Evolutionary conservation across 2,888 invertebrate species (phyloP).

Genomic region (Aspidapion aeneum): DNA sequence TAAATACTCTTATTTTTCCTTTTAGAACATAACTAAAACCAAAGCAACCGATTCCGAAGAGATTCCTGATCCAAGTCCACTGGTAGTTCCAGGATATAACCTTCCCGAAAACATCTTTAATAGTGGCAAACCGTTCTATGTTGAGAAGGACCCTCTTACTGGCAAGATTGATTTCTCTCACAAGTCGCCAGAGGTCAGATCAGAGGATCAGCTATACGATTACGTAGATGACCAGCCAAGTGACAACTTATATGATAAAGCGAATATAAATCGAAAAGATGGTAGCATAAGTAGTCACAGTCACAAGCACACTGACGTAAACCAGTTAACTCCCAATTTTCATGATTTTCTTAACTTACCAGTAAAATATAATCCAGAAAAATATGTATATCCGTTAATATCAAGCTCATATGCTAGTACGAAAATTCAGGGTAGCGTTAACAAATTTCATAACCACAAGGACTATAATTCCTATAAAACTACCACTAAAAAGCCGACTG

Average conservation of each 20-base stretch:
- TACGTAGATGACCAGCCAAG: constrained; percentile 37
- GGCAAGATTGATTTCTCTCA: constrained; percentile 61
- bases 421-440: constrained; percentile 64
- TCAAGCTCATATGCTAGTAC: constrained; percentile 70
- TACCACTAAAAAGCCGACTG: constrained; percentile 42
- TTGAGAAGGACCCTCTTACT: constrained; percentile 65
- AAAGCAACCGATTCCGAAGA: constrained; percentile 34
- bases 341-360: constrained; percentile 67
- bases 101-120: constrained; percentile 60
- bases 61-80: constrained; percentile 45
- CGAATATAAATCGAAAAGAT: constrained; percentile 49
- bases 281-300: constrained; percentile 37
- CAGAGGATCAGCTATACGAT: constrained; percentile 40
- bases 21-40: constrained; percentile 6
- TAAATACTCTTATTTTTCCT: no score
- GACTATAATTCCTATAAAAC: constrained; percentile 37
- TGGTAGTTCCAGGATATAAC: constrained; percentile 47
- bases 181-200: constrained; percentile 48
- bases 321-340: constrained; percentile 59
- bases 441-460: constrained; percentile 53
- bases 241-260: constrained; percentile 42
- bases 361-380: constrained; percentile 63
- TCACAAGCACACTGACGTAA: constrained; percentile 59
- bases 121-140: constrained; percentile 66
- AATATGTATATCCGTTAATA: constrained; percentile 65